Evolutionary conservation across 2,888 invertebrate species (phyloP).

Genomic region (Sialis fuliginosa): DNA sequence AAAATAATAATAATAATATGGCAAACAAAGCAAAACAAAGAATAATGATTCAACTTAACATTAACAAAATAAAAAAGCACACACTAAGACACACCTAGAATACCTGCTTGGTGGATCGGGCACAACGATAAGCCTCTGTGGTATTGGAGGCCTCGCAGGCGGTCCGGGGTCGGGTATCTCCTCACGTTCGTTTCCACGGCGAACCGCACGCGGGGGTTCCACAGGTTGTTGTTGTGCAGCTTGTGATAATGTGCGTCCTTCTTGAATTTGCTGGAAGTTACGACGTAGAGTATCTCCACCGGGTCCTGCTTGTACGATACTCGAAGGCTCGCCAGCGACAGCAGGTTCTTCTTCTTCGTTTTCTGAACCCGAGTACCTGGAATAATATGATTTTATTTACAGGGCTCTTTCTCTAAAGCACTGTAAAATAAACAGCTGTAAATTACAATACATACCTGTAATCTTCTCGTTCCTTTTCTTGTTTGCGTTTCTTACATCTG

Average conservation of each 20-base stretch:
- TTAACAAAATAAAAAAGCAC: background rate
- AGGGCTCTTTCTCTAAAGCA: background rate
- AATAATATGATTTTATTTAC: constrained; percentile 15
- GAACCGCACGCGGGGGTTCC: constrained; percentile 33
- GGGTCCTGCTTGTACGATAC: constrained; percentile 65
- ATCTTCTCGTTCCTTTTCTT: constrained; percentile 65
- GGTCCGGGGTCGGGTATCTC: constrained; percentile 70
- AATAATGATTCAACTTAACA: no score
- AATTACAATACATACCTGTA: constrained; percentile 29
- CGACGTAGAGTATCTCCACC: constrained; percentile 91
- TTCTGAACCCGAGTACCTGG: constrained; percentile 84
- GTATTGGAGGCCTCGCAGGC: constrained; percentile 74
- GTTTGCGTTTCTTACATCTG: constrained; percentile 87
- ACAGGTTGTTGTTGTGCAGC: constrained; percentile 32
- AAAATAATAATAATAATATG: no score
- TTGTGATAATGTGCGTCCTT: constrained; percentile 44
- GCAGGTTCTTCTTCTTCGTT: constrained; percentile 91
- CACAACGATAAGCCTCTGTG: constrained; percentile 80
- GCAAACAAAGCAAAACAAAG: no score
- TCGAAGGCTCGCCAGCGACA: constrained; percentile 85
- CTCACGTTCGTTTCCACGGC: constrained; percentile 34
- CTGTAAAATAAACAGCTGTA: background rate
- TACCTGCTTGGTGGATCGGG: constrained; percentile 66
- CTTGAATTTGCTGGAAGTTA: constrained; percentile 97
- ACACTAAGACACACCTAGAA: constrained; percentile 14